Evolutionary conservation across 2,113 vertebrate genomes (phyloP).

Genomic region (Atractosteus spatula): DNA sequence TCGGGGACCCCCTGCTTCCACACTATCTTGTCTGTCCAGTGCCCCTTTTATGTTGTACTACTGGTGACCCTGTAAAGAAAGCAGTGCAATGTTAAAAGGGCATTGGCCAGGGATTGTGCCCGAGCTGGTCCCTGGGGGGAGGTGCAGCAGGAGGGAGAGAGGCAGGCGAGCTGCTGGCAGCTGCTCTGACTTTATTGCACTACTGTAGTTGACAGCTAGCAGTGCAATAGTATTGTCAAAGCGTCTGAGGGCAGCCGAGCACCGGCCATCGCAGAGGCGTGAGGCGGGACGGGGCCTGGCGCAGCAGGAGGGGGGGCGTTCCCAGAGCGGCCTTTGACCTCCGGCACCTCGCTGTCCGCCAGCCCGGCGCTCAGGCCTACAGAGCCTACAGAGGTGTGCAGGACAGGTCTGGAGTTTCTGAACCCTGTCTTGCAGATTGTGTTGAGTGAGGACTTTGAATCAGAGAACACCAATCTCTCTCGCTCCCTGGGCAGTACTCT

Average conservation of each 20-base stretch:
- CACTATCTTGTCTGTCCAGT: constrained; percentile 52
- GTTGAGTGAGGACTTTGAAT: too few species aligned
- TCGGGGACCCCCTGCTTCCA: too few species aligned
- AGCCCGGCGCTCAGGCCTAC: too few species aligned
- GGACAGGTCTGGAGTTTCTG: too few species aligned
- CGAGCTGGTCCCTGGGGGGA: constrained; percentile 9
- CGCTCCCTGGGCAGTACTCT: too few species aligned
- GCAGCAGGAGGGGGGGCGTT: not conserved
- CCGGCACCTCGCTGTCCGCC: too few species aligned
- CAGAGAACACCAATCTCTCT: too few species aligned
- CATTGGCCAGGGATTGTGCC: constrained; percentile 69
- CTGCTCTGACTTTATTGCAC: constrained; percentile 99
- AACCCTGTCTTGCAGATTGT: too few species aligned
- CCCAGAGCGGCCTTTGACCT: too few species aligned
- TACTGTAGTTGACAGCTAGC: constrained; percentile 94
- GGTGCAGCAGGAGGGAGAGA: not conserved
- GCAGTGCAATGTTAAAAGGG: constrained; percentile 83
- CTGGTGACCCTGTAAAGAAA: constrained; percentile 69
- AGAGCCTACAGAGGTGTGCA: too few species aligned
- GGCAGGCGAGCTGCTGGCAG: constrained; percentile 68
- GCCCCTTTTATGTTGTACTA: constrained; percentile 81
- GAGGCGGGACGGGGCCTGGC: not conserved
- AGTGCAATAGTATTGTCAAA: constrained; percentile 99
- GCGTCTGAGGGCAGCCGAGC: constrained; percentile 81
- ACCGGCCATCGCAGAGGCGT: not conserved